Base-by-base conservation (phyloP, 2,888 invertebrate genomes). In the Drosophila barbarae region DNA sequence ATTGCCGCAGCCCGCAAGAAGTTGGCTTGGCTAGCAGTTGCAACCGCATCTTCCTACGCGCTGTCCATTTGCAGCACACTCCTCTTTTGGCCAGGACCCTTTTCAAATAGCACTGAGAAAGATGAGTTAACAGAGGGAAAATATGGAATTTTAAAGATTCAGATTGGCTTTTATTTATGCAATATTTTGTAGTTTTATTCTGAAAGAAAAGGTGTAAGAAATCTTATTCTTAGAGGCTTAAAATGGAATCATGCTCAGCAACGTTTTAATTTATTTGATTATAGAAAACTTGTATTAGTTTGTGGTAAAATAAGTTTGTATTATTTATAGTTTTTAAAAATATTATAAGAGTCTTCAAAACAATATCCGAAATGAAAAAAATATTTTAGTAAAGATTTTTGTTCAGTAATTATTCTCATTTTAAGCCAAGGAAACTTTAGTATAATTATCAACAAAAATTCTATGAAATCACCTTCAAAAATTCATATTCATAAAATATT, bases 1-100 rank as follows among this genome's bases (percentile, higher is more conserved):
- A 81, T 81, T 84, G 84, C 84, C 71, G 81, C 81, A 69, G 72
- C 76, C 52, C 71, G 49, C 66, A 53, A 69, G 63, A 49, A 65
- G 66, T 63, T 63, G 52, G 66, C 65, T 71, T 64, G 57, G 65
- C 66, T 46, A 39, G 69, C 52, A 67, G 50, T 72, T 71, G 73
- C 78, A 74, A 77, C 84, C 52, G 52, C 69, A 73, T 73, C 77
- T 79, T 84, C 80, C 80, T 64, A 72, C 66, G 83, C 69, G 57
- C 76, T 77, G 58, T 61, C 69, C 46, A 59, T 50, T 66, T 66
- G 77, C 56, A 26, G 39, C 59, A n/a, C 50, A 30, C 21, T 38
- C 35, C 23, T 13, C 23, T 13, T n/a, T 56, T 23, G 30, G 46
- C 46, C 46, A 46, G 13, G 4, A 13, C 13, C 18, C 35, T 38